Conservation (phyloP, 2,113 vertebrate genomes). For the Amphiprion percula region DNA sequence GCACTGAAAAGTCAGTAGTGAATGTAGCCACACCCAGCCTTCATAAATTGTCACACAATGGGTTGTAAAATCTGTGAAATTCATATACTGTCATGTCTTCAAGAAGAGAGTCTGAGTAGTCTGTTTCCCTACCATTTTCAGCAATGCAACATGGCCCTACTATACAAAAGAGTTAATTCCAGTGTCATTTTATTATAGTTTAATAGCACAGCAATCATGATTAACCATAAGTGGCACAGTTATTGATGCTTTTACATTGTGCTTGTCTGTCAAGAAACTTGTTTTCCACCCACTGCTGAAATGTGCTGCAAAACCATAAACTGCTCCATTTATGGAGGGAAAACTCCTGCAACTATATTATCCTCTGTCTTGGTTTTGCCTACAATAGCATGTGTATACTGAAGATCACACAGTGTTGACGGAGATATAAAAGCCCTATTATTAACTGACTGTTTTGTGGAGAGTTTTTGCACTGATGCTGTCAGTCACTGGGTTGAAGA, state of each 20-base stretch:
- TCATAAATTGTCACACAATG: constrained; percentile 35
- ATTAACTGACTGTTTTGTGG: constrained; percentile 66
- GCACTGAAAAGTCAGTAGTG: background rate
- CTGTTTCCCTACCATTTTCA: constrained; percentile 30
- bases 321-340: constrained; percentile 37
- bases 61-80: constrained; percentile 29
- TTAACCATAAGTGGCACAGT: constrained; percentile 56
- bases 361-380: constrained; percentile 57
- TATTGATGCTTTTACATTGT: constrained; percentile 51
- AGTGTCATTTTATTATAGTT: constrained; percentile 39
- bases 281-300: constrained; percentile 42
- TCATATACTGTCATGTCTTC: constrained; percentile 45
- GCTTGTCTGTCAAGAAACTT: constrained; percentile 46
- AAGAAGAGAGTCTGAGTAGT: constrained; percentile 15
- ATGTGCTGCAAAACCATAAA: constrained; percentile 49
- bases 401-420: constrained; percentile 56
- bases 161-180: constrained; percentile 44
- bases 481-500: constrained; percentile 67
- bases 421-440: constrained; percentile 62
- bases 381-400: constrained; percentile 53
- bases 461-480: constrained; percentile 50
- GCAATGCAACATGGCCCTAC: constrained; percentile 33
- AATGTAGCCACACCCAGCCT: constrained; percentile 19
- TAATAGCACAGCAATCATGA: constrained; percentile 52
- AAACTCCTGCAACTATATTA: constrained; percentile 26